Percentiles rank a stretch among this genome's conserved stretches.
These are phyloP conservation scores for Punctoribates punctum DNA, from an alignment of 2,888 invertebrate species.

Conservation along the genomic window DNA sequence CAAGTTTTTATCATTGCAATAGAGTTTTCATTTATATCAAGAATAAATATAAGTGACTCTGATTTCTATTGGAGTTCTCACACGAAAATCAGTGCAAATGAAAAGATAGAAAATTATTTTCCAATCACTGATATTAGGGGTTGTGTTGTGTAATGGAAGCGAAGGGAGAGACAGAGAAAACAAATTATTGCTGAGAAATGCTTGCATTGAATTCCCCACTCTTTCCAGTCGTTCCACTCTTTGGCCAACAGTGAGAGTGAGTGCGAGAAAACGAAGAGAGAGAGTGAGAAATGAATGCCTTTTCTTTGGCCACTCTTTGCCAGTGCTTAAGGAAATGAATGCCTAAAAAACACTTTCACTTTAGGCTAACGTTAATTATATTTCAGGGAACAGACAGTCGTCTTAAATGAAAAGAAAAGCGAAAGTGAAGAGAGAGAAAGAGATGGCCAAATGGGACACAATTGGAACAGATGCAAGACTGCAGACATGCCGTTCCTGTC, in stretches of 20 bases:
- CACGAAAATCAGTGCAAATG: background rate
- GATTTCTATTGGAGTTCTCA: background rate
- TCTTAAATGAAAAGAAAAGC: constrained; percentile 4
- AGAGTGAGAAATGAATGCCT: constrained; percentile 15
- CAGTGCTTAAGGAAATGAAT: constrained; percentile 33
- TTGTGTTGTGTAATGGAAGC: constrained; percentile 1
- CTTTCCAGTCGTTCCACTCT: constrained; percentile 17
- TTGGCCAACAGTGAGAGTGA: background rate
- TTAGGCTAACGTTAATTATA: constrained; percentile 35
- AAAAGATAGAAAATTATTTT: constrained; percentile 22
- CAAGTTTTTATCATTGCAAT: background rate
- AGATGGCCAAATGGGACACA: constrained; percentile 36
- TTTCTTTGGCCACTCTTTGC: background rate
- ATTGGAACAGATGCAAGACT: constrained; percentile 32
- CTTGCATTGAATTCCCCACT: constrained; percentile 22
- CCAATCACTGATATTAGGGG: constrained; percentile 14
- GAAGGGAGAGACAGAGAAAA: background rate
- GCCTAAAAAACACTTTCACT: constrained; percentile 37
- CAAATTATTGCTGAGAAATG: constrained; percentile 14
- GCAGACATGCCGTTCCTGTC: constrained; percentile 25
- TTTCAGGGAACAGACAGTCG: constrained; percentile 4
- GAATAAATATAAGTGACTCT: too few species aligned
- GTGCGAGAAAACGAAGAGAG: background rate
- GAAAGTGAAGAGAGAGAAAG: constrained; percentile 17
- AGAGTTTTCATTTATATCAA: too few species aligned